Base-by-base conservation (phyloP, 2,888 invertebrate species). In the Shargacucullia verbasci region DNA sequence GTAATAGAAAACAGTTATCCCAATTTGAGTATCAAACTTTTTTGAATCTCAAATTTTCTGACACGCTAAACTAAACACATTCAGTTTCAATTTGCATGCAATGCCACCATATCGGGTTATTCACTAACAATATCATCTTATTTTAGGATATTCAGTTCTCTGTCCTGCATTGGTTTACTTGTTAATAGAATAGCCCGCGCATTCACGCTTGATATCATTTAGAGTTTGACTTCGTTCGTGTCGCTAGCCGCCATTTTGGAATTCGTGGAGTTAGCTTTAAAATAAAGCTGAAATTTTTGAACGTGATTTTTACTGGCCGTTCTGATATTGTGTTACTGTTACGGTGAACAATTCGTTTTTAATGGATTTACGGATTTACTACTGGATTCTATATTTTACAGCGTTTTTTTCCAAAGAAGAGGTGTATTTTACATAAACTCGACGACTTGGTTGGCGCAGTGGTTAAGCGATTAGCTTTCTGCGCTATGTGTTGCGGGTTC, bases 121-220 rank as follows among this genome's bases (percentile, higher is more conserved):
- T 34, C 10, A 29, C 44, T 33, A 37, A 63, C 8, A 10, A 44
- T 15, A 20, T 9, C 11, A 37, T 13, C 43, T 50, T 50, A 50
- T 38, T 62, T 44, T 48, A 45, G 38, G 34, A 58, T 34, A 35
- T 47, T 15, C 25, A 15, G 10, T 43, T 39, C 8, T 8, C 8
- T 12, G 10, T 9, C 38, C 50, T 35, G 43, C 6, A 50, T 33
- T 44, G 38, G 50, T 58, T 46, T 27, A 52, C 43, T 48, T 20
- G 35, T 43, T 35, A 44, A 52, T 48, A 47, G 27, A 64, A 40
- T 39, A 44, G 44, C n/a, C 2, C 31, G 9, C 31, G 25, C 27
- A 44, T 38, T 44, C 52, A 50, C 59, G 39, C 39, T 45, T 59
- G 14, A 64, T 44, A 53, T 14, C 65, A 52, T 48, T n/a, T n/a